Base-by-base conservation (phyloP, 1,140 invertebrate species). In the Zaprionus africanus region DNA sequence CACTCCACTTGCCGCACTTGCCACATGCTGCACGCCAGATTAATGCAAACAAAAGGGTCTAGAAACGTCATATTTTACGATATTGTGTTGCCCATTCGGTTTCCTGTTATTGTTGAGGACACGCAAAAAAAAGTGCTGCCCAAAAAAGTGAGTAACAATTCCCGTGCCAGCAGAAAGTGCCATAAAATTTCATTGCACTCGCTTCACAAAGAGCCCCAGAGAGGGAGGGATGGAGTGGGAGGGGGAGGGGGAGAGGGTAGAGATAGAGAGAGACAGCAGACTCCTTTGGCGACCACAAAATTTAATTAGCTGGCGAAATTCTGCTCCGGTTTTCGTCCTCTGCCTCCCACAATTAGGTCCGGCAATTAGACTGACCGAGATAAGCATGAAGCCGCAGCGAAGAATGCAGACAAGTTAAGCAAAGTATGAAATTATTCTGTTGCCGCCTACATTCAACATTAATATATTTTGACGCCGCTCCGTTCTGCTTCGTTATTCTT, bases 51-150 rank as follows among this genome's bases (percentile, higher is more conserved):
- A 83, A 87, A 81, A 66, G 81, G 41, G 41, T 70, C 84, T 43
- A 75, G 63, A 78, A 84, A 84, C 84, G 74, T 88, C 81, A 88
- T 83, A 76, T 65, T 79, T 87, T 81, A 78, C 56, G 63, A 64
- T 34, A 34, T 38, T 54, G 28, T 58, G 59, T 38, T 38, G 36
- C 12, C 36, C 36, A 38, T 38, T 38, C 41, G 41, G n/a, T 3
- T 46, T 46, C 49, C 53, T 66, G 58, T 62, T 79, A 79, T 84
- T 81, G 84, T 79, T 79, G 61, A 54, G 67, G 26, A 53, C 84
- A 83, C 53, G 70, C 77, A 83, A 80, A 78, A 83, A 80, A 71
- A 31, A 28, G 12, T 38, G 36, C 36, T 53, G 31, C 46, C 19
- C 5, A 11, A 41, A 64, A 64, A 64, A 64, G 34, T 54, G 36